Conservation (phyloP, 2,113 vertebrate genomes). For the Trogon surrucura region DNA sequence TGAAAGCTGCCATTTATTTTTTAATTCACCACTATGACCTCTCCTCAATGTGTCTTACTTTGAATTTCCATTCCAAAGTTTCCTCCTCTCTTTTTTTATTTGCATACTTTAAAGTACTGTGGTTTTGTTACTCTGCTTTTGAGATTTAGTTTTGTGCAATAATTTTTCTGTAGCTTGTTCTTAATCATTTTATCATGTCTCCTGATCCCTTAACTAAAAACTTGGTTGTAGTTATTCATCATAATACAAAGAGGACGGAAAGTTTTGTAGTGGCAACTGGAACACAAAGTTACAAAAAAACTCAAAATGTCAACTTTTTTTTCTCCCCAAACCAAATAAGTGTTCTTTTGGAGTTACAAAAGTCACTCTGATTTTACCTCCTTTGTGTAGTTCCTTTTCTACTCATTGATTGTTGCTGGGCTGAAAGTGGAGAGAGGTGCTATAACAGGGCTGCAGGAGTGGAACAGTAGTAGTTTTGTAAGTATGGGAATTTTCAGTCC, state of each 20-base stretch:
- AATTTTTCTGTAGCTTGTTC: neutral
- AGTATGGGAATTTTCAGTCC: neutral
- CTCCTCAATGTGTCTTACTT: neutral
- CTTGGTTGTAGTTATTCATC: neutral
- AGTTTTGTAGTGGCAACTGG: neutral
- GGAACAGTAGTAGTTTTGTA: neutral
- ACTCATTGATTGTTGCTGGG: neutral
- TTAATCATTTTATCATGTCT: neutral
- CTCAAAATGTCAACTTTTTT: neutral
- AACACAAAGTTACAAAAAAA: neutral
- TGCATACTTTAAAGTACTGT: neutral
- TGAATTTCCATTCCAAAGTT: neutral
- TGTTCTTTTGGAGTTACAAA: neutral
- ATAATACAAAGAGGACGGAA: neutral
- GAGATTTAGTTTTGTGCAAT: neutral
- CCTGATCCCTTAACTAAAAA: neutral
- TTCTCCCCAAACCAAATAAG: neutral
- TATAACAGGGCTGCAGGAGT: neutral
- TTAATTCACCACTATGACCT: neutral
- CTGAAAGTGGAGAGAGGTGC: neutral
- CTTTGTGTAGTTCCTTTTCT: slow-evolving; percentile 7
- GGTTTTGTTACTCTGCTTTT: neutral
- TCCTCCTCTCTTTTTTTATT: neutral
- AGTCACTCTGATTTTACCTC: slow-evolving; percentile 14
- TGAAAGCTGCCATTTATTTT: neutral